These are phyloP conservation scores for Amphilophus citrinellus DNA, from an alignment of 2,113 vertebrate species.

Conservation along the genomic window DNA sequence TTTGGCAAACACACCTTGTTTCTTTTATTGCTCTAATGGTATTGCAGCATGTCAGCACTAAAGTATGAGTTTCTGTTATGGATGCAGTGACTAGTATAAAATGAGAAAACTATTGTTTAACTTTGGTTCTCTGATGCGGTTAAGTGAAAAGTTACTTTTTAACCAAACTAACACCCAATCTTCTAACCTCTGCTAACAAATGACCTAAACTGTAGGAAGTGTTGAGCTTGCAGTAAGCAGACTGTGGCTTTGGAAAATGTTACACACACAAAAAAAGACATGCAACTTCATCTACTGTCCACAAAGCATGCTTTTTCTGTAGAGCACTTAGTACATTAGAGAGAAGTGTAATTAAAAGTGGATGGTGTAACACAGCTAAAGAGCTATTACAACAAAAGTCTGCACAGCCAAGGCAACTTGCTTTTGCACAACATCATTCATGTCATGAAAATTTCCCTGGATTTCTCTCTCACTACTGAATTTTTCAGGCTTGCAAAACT, in stretches of 20 bases:
- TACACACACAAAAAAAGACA: background rate
- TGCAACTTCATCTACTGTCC: background rate
- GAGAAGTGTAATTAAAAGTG: background rate
- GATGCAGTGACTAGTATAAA: background rate
- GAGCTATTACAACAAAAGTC: background rate
- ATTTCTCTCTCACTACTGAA: background rate
- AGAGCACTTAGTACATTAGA: background rate
- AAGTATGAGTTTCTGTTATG: background rate
- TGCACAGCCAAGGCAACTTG: background rate
- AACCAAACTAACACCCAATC: background rate
- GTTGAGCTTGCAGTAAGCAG: background rate
- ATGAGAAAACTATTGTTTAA: background rate
- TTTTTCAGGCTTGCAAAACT: background rate
- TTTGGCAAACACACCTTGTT: background rate
- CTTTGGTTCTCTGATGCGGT: background rate
- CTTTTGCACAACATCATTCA: background rate
- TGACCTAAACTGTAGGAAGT: background rate
- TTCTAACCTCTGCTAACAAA: background rate
- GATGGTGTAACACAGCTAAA: slow-evolving; percentile 5
- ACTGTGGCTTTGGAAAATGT: background rate
- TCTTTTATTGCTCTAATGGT: background rate
- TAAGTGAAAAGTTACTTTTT: background rate
- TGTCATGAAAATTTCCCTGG: background rate
- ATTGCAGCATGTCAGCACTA: background rate
- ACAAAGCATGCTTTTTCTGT: background rate